Evolutionary conservation across 2,113 vertebrate species (phyloP).

Genomic region (Chlorodrepanis virens): DNA sequence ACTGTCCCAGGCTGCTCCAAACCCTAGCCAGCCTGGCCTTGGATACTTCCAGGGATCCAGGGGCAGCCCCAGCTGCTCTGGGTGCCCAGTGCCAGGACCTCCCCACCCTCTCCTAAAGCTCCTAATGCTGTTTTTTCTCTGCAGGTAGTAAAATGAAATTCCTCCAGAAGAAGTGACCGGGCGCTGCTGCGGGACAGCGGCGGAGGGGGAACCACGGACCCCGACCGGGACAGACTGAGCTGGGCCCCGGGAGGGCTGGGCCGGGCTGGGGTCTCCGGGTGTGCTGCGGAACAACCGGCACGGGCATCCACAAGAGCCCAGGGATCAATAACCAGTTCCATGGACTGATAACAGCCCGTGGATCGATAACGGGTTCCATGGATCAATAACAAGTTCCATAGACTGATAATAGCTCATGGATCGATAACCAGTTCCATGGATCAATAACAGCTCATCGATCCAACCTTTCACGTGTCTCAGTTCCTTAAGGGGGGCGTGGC

Average conservation of each 20-base stretch:
- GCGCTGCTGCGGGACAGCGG: background rate
- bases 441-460: background rate
- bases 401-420: background rate
- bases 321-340: background rate
- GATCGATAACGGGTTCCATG: accelerated
- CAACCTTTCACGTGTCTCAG: background rate
- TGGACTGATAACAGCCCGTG: background rate
- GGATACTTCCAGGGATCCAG: background rate
- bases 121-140: background rate
- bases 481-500: background rate
- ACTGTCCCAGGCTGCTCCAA: background rate
- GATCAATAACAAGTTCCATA: background rate
- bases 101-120: accelerated
- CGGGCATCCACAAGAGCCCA: too few relatives aligned
- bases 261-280: background rate
- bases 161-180: conserved; percentile 72
- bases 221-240: background rate
- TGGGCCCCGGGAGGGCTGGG: background rate
- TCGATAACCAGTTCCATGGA: background rate
- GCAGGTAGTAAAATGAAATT: conserved; percentile 79
- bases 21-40: accelerated
- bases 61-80: background rate
- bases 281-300: background rate
- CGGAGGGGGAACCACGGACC: background rate
- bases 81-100: background rate